phyloP scores from a whole-genome alignment of 2,888 invertebrate genomes.

The Lutraria lutraria region DNA sequence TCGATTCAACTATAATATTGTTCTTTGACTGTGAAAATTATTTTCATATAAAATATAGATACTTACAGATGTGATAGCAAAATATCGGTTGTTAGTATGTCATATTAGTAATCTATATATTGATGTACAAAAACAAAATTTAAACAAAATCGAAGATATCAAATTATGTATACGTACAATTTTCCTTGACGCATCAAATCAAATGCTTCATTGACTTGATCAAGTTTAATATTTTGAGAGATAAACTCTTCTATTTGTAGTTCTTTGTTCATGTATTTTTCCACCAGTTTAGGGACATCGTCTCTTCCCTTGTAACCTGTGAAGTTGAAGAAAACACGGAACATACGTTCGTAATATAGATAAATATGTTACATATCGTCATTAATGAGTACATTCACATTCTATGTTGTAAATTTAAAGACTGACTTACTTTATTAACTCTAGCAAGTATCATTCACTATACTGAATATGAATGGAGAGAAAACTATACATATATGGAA shows the following conservation, averaged over 20 bases:
- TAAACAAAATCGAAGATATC: too few relatives aligned
- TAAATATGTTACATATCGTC: neutral
- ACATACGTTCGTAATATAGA: neutral
- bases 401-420: too few relatives aligned
- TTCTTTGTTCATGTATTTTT: slow-evolving; percentile 93
- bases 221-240: slow-evolving; percentile 92
- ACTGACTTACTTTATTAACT: too few relatives aligned
- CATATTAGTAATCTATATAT: too few relatives aligned
- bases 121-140: too few relatives aligned
- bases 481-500: too few relatives aligned
- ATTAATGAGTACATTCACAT: too few relatives aligned
- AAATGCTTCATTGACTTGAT: slow-evolving; percentile 96
- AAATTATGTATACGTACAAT: slow-evolving; percentile 79
- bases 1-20: neutral
- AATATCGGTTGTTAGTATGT: too few relatives aligned
- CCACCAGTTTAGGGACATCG: slow-evolving; percentile 93
- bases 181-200: slow-evolving; percentile 94
- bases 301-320: slow-evolving; percentile 95
- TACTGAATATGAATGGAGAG: too few relatives aligned
- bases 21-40: neutral
- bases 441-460: too few relatives aligned
- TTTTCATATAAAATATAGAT: neutral
- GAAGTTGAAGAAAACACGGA: neutral
- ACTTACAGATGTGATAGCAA: neutral
- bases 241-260: slow-evolving; percentile 96